phyloP scores from a whole-genome alignment of 2,797 vertebrate species.

The Xerus rutilus region DNA sequence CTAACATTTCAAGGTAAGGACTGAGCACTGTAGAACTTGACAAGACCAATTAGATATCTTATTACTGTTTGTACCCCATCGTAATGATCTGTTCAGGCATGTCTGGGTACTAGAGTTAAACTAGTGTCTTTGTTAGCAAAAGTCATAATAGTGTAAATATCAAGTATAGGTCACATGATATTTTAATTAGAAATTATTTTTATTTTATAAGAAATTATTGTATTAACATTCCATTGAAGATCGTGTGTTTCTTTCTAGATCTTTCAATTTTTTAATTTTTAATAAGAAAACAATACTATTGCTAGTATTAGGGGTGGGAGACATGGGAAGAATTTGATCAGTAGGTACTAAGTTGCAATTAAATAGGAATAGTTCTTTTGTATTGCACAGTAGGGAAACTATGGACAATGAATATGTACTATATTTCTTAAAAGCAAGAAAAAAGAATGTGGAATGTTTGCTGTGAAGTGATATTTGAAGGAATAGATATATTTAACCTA shows the following conservation, averaged over 20 bases:
- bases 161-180: neutral
- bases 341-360: neutral
- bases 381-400: neutral
- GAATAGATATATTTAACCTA: neutral
- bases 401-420: neutral
- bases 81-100: neutral
- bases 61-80: neutral
- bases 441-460: neutral
- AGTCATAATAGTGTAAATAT: constrained; percentile 29
- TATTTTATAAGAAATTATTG: neutral
- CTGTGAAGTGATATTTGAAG: neutral
- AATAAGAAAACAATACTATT: constrained; percentile 25
- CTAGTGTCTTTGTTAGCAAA: constrained; percentile 41
- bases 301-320: neutral
- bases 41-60: constrained; percentile 44
- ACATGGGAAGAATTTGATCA: neutral
- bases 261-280: neutral
- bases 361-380: neutral
- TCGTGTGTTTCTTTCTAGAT: neutral
- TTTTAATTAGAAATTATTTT: neutral
- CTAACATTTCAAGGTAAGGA: constrained; percentile 97
- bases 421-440: neutral
- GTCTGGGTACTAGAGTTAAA: neutral
- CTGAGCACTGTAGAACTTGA: constrained; percentile 37
- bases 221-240: constrained; percentile 7